Conservation (phyloP, 2,113 vertebrate species). For the Bufo bufo region DNA sequence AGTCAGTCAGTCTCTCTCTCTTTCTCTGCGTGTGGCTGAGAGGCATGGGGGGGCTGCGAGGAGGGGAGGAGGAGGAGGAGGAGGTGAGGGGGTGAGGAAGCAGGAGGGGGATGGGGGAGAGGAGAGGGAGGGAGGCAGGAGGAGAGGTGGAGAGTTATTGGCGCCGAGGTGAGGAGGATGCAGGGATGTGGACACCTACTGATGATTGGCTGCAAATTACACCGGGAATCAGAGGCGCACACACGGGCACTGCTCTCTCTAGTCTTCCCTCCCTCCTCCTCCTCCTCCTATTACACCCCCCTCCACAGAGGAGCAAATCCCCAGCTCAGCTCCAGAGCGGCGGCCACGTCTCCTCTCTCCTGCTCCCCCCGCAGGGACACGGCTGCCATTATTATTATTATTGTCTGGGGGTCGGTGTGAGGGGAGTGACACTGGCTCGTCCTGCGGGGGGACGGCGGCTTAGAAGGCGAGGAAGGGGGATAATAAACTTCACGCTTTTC, state of each 20-base stretch:
- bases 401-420: conserved; percentile 51
- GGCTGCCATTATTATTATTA: conserved; percentile 57
- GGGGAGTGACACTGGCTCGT: conserved; percentile 40
- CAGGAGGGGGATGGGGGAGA: conserved; percentile 56
- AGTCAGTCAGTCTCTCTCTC: conserved; percentile 63
- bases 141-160: conserved; percentile 72
- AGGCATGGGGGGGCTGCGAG: conserved; percentile 63
- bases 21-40: conserved; percentile 61
- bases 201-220: conserved; percentile 91
- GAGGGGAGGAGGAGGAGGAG: conserved; percentile 63
- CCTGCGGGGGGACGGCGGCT: conserved; percentile 22
- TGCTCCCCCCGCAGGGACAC: conserved; percentile 59
- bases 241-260: conserved; percentile 67
- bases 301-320: conserved; percentile 61
- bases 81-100: conserved; percentile 31
- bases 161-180: conserved; percentile 89
- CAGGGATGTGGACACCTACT: conserved; percentile 88
- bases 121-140: conserved; percentile 55
- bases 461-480: background rate
- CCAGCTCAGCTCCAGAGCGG: conserved; percentile 47
- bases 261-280: conserved; percentile 33
- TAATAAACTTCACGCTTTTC: conserved; percentile 26
- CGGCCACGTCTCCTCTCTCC: conserved; percentile 61
- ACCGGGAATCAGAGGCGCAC: conserved; percentile 82
- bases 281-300: conserved; percentile 40